phyloP scores from a whole-genome alignment of 2,888 invertebrate species.

The Tinea semifulvella region DNA sequence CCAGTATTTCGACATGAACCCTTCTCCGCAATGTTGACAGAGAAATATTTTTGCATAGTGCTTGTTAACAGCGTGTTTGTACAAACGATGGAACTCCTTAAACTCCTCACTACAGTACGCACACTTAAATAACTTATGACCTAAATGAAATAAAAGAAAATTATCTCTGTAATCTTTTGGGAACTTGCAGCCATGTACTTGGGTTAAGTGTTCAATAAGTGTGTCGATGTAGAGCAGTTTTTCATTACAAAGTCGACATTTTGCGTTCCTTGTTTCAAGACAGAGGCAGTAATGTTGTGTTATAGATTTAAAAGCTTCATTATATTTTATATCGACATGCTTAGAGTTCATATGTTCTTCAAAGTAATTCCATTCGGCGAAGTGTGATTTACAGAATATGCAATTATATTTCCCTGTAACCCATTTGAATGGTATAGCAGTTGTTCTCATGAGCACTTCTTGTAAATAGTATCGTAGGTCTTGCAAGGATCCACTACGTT shows the following conservation, averaged over 20 bases:
- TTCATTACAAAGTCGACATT: neutral
- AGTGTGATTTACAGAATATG: neutral
- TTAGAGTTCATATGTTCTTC: neutral
- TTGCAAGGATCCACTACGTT: too few species aligned
- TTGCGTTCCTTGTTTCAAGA: neutral
- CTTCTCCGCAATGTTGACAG: neutral
- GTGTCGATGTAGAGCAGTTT: neutral
- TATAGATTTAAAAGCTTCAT: neutral
- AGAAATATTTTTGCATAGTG: neutral
- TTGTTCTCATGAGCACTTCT: neutral
- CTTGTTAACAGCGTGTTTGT: neutral
- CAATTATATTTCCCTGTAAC: neutral
- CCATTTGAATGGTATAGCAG: constrained; percentile 8
- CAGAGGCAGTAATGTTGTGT: too few species aligned
- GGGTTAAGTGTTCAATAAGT: too few species aligned
- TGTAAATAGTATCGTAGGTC: neutral
- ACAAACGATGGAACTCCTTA: neutral
- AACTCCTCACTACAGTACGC: neutral
- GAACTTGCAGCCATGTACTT: too few species aligned
- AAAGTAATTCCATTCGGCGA: neutral
- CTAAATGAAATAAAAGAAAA: too few species aligned
- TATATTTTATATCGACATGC: neutral
- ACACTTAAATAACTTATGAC: too few species aligned
- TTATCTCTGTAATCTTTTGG: too few species aligned
- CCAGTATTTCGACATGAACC: neutral